phyloP scores from a whole-genome alignment of 2,113 vertebrate species.

The Antechinus stuartii region DNA sequence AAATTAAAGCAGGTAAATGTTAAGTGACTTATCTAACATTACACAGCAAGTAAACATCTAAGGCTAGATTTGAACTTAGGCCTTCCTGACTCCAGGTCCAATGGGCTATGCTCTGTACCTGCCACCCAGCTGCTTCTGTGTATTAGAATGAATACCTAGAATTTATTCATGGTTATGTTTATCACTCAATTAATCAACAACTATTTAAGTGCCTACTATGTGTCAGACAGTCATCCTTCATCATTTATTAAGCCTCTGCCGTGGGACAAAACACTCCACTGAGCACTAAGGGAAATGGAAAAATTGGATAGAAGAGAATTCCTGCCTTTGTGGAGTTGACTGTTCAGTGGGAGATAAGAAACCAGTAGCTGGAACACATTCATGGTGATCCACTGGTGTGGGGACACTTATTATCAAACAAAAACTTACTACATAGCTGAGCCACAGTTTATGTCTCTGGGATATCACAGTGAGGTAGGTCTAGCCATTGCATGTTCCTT shows the following conservation, averaged over 20 bases:
- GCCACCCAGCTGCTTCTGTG: neutral
- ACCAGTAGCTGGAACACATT: neutral
- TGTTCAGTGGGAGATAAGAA: neutral
- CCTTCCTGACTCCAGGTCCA: too few relatives aligned
- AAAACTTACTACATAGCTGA: accelerated
- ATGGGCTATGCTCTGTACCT: neutral
- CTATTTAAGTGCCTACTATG: neutral
- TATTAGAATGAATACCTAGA: neutral
- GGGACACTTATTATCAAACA: neutral
- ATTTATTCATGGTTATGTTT: neutral
- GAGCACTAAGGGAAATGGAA: neutral
- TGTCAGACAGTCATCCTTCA: neutral
- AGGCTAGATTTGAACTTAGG: neutral
- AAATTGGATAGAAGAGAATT: neutral
- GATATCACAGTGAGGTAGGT: neutral
- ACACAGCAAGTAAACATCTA: neutral
- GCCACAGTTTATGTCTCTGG: neutral
- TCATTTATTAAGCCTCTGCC: neutral
- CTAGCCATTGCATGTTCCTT: neutral
- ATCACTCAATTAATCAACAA: neutral
- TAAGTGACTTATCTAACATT: neutral
- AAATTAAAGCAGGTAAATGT: neutral
- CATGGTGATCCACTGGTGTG: neutral
- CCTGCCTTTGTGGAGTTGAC: neutral
- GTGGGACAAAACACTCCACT: neutral